phyloP scores from a whole-genome alignment of 2,888 invertebrate genomes.

The Phortica okadai region DNA sequence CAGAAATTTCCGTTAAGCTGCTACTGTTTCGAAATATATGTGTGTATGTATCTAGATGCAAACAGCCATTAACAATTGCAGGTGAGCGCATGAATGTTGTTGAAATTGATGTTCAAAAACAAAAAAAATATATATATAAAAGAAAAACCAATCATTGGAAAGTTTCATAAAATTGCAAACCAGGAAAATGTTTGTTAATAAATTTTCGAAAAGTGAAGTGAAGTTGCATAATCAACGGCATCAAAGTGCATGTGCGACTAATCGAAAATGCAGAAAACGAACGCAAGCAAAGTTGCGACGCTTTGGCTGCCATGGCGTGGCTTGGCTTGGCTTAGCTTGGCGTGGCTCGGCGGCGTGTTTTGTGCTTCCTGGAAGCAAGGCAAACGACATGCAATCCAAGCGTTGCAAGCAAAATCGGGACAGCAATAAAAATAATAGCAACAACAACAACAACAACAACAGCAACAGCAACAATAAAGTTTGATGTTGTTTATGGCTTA shows the following conservation, averaged over 20 bases:
- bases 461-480: conserved; percentile 38
- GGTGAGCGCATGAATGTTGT: not conserved
- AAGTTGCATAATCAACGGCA: conserved; percentile 14
- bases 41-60: not conserved
- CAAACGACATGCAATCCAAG: conserved; percentile 55
- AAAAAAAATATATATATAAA: not conserved
- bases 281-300: not conserved
- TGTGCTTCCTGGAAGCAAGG: not conserved
- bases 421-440: conserved; percentile 62
- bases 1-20: conserved; percentile 25
- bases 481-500: conserved; percentile 44
- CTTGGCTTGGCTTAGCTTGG: not conserved
- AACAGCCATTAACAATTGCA: not conserved
- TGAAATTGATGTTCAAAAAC: not conserved
- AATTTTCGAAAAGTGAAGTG: conserved; percentile 15
- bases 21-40: not conserved
- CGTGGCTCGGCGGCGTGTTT: not conserved
- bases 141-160: not conserved
- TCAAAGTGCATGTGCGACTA: not conserved
- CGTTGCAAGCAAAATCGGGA: conserved; percentile 59
- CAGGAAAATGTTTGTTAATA: conserved; percentile 28
- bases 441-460: conserved; percentile 43
- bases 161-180: conserved; percentile 4
- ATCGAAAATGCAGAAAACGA: not conserved
- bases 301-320: not conserved